Base-by-base conservation (phyloP, 2,113 vertebrate species). In the Cynoglossus semilaevis region DNA sequence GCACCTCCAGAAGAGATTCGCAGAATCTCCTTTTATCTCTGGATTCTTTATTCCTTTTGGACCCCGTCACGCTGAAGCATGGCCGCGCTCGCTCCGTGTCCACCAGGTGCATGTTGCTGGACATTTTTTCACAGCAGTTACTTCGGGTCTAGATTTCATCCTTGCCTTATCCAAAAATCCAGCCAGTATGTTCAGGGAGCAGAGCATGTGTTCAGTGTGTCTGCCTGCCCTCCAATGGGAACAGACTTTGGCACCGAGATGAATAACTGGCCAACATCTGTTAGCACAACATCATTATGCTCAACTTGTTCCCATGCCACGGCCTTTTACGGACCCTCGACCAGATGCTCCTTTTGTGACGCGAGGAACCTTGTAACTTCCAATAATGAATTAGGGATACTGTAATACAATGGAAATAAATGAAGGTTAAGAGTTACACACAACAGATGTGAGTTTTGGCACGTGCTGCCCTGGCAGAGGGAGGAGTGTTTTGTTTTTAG, bases 231-330 rank as follows among this genome's bases (percentile, higher is more conserved):
- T 81, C 81, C 74, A 11, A 51, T 56, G 85, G 72, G 84, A 85
- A 14, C 51, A 19, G 50, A 65, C 67, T 77, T 75, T 88, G 88
- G 86, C 85, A 83, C 58, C 51, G 50, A 84, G 79, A 81, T 79
- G 75, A 88, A 89, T 80, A 81, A 77, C 88, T 88, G 88, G 86
- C 84, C 82, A 87, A 85, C 89, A 90, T 91, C 89, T 91, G 89
- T 88, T 91, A 88, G 85, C 84, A 67, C 84, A 88, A 70, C 81
- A 87, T 88, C 82, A 90, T 90, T 89, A 89, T 56, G 58, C 75
- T 61, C 68, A 81, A 83, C 81, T 77, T 74, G 76, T 77, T 82
- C 70, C 67, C 77, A 80, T 74, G 63, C 70, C 43, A 64, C 41
- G 22, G 67, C 72, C 58, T 83, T 76, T 81, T 67, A 70, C 67